Percentiles rank a stretch among this genome's conserved stretches.
Evolutionary conservation across 2,797 vertebrate species (phyloP).

Genomic region (Dendrocincla fuliginosa): DNA sequence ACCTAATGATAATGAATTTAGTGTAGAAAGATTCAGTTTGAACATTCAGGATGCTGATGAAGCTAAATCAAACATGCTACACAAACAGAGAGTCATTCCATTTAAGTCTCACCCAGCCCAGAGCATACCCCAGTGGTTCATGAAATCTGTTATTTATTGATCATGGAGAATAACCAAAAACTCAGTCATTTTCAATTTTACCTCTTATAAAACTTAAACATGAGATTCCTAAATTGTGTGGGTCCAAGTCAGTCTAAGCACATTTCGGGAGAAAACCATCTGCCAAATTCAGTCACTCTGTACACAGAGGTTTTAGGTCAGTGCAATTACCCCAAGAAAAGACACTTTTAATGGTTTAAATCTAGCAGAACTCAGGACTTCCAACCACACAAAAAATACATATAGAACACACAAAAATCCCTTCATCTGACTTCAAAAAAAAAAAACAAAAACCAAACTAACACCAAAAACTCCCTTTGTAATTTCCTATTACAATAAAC

Average conservation of each 20-base stretch:
- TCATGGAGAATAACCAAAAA: slow-evolving; percentile 29
- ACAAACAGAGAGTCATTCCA: slow-evolving; percentile 22
- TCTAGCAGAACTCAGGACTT: not conserved
- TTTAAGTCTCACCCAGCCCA: not conserved
- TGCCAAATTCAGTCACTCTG: not conserved
- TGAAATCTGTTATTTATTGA: slow-evolving; percentile 35
- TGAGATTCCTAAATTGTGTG: not conserved
- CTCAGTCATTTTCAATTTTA: slow-evolving; percentile 2
- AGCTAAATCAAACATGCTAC: slow-evolving; percentile 49
- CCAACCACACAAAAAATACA: not conserved
- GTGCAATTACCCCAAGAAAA: slow-evolving; percentile 8
- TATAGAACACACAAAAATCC: not conserved
- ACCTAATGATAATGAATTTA: slow-evolving; percentile 36
- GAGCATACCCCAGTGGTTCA: not conserved
- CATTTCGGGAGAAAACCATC: not conserved
- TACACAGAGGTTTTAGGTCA: not conserved
- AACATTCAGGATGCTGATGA: slow-evolving; percentile 9
- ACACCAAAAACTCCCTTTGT: not conserved
- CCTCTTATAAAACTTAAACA: not conserved
- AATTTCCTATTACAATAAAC: slow-evolving; percentile 26
- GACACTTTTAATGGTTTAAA: not conserved
- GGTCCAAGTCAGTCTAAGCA: not conserved
- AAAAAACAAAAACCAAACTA: slow-evolving; percentile 10
- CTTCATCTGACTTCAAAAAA: not conserved
- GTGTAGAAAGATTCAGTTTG: slow-evolving; percentile 31